These are phyloP conservation scores for Aramus guarauna DNA, from an alignment of 2,113 vertebrate species.

Conservation along the genomic window DNA sequence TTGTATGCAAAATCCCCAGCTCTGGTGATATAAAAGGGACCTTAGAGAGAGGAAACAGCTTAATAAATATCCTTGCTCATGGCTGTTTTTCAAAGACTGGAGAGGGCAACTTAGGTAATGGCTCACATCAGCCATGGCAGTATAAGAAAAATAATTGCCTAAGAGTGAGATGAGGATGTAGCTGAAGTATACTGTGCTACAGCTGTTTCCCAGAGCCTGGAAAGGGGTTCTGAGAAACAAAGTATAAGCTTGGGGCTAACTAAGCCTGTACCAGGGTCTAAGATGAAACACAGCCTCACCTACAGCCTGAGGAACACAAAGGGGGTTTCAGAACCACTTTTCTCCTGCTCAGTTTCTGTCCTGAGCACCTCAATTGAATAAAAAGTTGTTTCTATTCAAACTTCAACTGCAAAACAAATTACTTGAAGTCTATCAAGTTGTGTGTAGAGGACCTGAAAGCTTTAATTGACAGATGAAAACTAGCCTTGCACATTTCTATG, in stretches of 20 bases:
- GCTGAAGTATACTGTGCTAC: background rate
- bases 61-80: background rate
- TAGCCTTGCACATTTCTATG: background rate
- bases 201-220: background rate
- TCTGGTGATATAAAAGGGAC: background rate
- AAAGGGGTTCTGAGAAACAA: background rate
- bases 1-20: background rate
- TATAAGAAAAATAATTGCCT: background rate
- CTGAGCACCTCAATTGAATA: background rate
- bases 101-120: background rate
- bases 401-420: background rate
- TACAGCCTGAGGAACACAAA: background rate
- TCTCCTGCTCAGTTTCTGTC: background rate
- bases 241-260: background rate
- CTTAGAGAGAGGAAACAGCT: background rate
- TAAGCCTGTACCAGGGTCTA: background rate
- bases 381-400: background rate
- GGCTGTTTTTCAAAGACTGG: background rate
- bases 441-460: background rate
- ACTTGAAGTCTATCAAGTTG: background rate
- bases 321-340: background rate
- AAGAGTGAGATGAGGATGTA: background rate
- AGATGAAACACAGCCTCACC: background rate
- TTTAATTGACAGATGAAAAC: background rate
- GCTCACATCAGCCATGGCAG: background rate